These are phyloP conservation scores for Myotis davidii DNA, from an alignment of 2,113 vertebrate genomes.

Conservation along the genomic window DNA sequence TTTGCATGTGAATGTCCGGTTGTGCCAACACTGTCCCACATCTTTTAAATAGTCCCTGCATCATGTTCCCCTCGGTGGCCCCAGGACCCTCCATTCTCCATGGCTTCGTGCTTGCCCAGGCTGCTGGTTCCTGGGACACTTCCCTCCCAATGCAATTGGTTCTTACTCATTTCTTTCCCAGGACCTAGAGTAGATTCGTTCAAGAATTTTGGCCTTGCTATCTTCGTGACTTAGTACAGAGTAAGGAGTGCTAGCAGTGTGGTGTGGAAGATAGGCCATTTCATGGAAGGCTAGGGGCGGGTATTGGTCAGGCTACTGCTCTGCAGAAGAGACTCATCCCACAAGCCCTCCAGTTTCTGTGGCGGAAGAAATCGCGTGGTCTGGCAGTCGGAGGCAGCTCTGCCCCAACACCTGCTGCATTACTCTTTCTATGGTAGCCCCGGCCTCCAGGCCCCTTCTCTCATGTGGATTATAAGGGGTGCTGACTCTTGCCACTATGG, in stretches of 20 bases:
- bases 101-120: not conserved
- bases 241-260: not conserved
- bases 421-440: not conserved
- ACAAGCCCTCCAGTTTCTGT: not conserved
- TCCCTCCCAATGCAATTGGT: not conserved
- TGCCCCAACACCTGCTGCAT: not conserved
- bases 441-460: rapidly evolving
- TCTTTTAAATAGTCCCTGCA: not conserved
- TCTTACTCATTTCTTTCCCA: not conserved
- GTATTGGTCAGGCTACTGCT: not conserved
- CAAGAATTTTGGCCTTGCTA: not conserved
- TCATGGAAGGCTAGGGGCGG: not conserved
- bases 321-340: not conserved
- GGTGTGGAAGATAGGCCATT: not conserved
- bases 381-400: not conserved
- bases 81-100: not conserved
- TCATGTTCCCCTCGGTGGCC: not conserved
- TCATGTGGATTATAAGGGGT: not conserved
- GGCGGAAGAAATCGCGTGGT: not conserved
- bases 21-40: too few relatives aligned
- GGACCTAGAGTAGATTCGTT: not conserved
- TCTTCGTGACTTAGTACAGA: not conserved
- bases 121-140: not conserved
- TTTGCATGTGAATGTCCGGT: too few relatives aligned
- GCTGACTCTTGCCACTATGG: not conserved